Percentiles rank a stretch among this genome's conserved stretches.
Evolutionary conservation across 2,888 invertebrate species (phyloP).

Genomic region (Hermaeophaga mercurialis): DNA sequence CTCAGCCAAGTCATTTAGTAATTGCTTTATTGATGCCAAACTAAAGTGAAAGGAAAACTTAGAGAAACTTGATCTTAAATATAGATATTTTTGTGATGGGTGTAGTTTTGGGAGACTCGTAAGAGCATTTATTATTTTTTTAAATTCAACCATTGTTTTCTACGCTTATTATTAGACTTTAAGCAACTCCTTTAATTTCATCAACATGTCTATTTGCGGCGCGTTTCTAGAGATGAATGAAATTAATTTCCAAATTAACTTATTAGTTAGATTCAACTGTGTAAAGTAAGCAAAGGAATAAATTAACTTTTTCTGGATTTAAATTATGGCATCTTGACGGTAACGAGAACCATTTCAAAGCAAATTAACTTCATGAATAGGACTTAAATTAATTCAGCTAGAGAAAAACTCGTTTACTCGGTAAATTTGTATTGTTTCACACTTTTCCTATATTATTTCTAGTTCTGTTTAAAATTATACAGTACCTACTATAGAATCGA

Average conservation of each 20-base stretch:
- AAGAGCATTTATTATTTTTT: too few relatives aligned
- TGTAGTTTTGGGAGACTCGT: too few relatives aligned
- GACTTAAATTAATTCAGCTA: slow-evolving; percentile 21
- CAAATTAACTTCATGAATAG: slow-evolving; percentile 18
- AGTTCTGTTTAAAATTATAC: too few relatives aligned
- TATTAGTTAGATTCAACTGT: slow-evolving; percentile 24
- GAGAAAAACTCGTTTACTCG: slow-evolving; percentile 9
- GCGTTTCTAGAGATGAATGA: slow-evolving; percentile 27
- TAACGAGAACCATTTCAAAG: slow-evolving; percentile 19
- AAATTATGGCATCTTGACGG: slow-evolving; percentile 12
- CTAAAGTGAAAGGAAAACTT: too few relatives aligned
- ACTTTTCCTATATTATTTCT: too few relatives aligned
- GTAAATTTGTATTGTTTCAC: not conserved
- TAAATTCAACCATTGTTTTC: too few relatives aligned
- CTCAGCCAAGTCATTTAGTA: too few relatives aligned
- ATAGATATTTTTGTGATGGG: too few relatives aligned
- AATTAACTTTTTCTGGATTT: slow-evolving; percentile 18
- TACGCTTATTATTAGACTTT: too few relatives aligned
- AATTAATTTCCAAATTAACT: slow-evolving; percentile 30
- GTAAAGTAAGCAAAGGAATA: slow-evolving; percentile 17
- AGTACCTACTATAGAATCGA: too few relatives aligned
- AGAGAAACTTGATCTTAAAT: too few relatives aligned
- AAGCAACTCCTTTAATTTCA: slow-evolving; percentile 16
- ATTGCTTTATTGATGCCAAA: too few relatives aligned
- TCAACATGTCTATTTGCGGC: slow-evolving; percentile 21